Conservation (phyloP, 2,797 vertebrate genomes). For the Chiloscyllium punctatum region DNA sequence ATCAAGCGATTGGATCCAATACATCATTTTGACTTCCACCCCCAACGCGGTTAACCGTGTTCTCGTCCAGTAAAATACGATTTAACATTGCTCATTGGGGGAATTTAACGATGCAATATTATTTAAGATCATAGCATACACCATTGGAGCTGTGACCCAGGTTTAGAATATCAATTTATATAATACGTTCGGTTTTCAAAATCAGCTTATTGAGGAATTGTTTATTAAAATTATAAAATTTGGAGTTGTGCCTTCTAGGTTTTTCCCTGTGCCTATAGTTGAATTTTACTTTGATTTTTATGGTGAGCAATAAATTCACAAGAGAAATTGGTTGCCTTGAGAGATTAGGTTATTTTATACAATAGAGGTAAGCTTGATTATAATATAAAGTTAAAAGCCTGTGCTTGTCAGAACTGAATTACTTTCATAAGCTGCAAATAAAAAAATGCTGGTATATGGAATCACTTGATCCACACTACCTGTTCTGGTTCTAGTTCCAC, state of each 20-base stretch:
- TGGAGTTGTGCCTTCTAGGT: neutral
- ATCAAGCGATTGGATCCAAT: neutral
- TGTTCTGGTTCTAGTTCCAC: neutral
- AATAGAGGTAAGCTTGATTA: neutral
- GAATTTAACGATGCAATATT: neutral
- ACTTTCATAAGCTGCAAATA: neutral
- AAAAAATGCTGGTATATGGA: neutral
- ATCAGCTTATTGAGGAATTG: neutral
- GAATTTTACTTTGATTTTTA: neutral
- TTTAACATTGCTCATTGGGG: neutral
- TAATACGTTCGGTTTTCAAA: neutral
- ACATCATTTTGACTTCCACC: neutral
- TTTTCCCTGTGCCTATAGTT: neutral
- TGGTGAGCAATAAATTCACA: neutral
- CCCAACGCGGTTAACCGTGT: neutral
- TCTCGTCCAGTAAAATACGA: neutral
- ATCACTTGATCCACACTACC: neutral
- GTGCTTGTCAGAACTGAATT: neutral
- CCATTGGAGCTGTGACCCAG: conserved; percentile 1
- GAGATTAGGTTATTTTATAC: neutral
- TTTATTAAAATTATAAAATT: neutral
- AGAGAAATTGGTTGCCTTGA: neutral
- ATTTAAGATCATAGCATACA: neutral
- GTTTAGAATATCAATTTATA: neutral
- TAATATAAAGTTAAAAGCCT: neutral